A percentile compares a stretch with the other conserved stretches of the same genome.
These are phyloP conservation scores for Pseudopleuronectes americanus DNA, from an alignment of 2,797 vertebrate species.

Conservation along the genomic window DNA sequence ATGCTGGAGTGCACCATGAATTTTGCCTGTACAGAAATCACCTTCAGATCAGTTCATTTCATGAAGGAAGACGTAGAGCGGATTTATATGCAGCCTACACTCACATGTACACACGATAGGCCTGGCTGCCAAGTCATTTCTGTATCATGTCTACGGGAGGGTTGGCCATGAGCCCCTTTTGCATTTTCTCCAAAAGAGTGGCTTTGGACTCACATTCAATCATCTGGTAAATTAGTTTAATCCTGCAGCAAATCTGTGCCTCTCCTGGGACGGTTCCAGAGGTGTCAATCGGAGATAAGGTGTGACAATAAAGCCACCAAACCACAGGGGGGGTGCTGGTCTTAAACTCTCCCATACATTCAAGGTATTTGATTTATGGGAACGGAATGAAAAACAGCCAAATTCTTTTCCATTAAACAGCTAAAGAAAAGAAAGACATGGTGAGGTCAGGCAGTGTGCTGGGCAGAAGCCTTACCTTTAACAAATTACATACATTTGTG, in stretches of 20 bases:
- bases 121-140: slow-evolving; percentile 62
- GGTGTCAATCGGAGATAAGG: slow-evolving; percentile 84
- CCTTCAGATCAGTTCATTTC: slow-evolving; percentile 11
- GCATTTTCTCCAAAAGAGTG: slow-evolving; percentile 80
- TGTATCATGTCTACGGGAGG: slow-evolving; percentile 66
- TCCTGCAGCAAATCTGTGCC: slow-evolving; percentile 81
- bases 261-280: slow-evolving; percentile 83
- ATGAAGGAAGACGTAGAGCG: background rate
- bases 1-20: background rate
- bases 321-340: slow-evolving; percentile 36
- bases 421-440: slow-evolving; percentile 26
- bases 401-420: slow-evolving; percentile 48
- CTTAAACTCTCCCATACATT: slow-evolving; percentile 67
- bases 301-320: slow-evolving; percentile 79
- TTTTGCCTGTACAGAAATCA: slow-evolving; percentile 24
- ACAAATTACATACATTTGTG: slow-evolving; percentile 11
- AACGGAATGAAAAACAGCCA: slow-evolving; percentile 50
- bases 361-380: slow-evolving; percentile 68
- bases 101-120: slow-evolving; percentile 29
- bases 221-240: slow-evolving; percentile 86
- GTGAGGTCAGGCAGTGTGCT: slow-evolving; percentile 23
- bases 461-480: slow-evolving; percentile 5
- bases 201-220: slow-evolving; percentile 83
- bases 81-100: slow-evolving; percentile 32
- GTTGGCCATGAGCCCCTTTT: slow-evolving; percentile 60